Conservation (phyloP, 2,797 vertebrate genomes). For the Gallinago nigripennis region DNA sequence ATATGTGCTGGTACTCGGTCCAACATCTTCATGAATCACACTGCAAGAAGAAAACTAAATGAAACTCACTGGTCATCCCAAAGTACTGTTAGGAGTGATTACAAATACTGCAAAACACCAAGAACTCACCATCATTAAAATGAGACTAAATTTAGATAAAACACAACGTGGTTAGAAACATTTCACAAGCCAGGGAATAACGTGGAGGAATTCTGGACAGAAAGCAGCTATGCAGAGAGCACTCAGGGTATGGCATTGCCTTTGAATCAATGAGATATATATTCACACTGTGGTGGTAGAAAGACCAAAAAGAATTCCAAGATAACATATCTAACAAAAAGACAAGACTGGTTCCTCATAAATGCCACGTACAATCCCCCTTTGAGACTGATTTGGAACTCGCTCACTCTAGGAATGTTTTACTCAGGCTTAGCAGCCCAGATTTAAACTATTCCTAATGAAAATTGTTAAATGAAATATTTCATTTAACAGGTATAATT, state of each 20-base stretch:
- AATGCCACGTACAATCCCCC: neutral
- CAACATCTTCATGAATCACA: neutral
- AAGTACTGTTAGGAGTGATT: neutral
- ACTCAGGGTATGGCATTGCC: neutral
- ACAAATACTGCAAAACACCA: neutral
- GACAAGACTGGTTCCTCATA: neutral
- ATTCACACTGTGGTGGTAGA: neutral
- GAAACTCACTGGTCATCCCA: neutral
- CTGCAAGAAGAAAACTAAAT: neutral
- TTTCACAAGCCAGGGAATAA: neutral
- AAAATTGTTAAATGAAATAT: neutral
- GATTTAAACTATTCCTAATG: neutral
- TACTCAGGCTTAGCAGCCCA: neutral
- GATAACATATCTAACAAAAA: neutral
- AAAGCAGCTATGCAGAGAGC: neutral
- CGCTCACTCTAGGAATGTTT: neutral
- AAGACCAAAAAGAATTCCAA: neutral
- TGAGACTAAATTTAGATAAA: neutral
- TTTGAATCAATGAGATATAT: neutral
- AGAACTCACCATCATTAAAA: neutral
- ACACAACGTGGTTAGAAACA: neutral
- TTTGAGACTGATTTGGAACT: neutral
- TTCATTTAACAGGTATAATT: neutral
- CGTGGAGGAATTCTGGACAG: neutral
- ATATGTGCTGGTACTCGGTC: neutral